Base-by-base conservation (phyloP, 1,140 invertebrate genomes). In the Alviniconcha marisindica region DNA sequence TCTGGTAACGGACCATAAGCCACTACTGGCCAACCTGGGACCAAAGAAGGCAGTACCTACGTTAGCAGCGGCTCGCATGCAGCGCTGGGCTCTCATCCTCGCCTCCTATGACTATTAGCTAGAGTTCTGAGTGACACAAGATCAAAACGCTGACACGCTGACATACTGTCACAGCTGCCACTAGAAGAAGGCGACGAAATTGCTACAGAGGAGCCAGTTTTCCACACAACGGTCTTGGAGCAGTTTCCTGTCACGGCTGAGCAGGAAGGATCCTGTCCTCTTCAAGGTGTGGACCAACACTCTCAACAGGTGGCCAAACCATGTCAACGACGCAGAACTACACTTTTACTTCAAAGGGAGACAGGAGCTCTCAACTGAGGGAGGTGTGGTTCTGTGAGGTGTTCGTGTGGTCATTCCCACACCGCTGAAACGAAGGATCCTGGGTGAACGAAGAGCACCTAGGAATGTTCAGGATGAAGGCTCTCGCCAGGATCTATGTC, bases 391-490 rank as follows among this genome's bases (percentile, higher is more conserved):
- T 12, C 42, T 89, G 42, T 87, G 86, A 86, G 87, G 84, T 33
- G 71, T 83, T 24, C 71, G 85, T 1, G 81, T 87, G 21, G 84
- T 94, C 18, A 90, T 94, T 36, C 94, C 95, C 44, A 88, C 93
- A 87, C 77, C 51, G 31, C 83, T 94, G 56, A 91, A 88, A 69
- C 28, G 85, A 21, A 51, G 87, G 77, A 86, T 94, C 18, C 81
- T 94, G 7, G 73, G 92, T 31, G 87, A 93, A 81, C 86, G 80
- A 82, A 15, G 92, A 91, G 5, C 94, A 95, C 87, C 91, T 92
- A 4, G 94, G 94, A 12, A 93, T 95, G 18, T 92, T 92, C 0
- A 90, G 89, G 0, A 95, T 95, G 94, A 95, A 95, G 88, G 84
- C 89, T 0, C 71, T 94, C 21, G 90, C 95, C 2, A 73, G 94